A percentile compares a stretch with the other conserved stretches of the same genome.
Conservation (phyloP, 2,113 vertebrate species). For the Meles meles region DNA sequence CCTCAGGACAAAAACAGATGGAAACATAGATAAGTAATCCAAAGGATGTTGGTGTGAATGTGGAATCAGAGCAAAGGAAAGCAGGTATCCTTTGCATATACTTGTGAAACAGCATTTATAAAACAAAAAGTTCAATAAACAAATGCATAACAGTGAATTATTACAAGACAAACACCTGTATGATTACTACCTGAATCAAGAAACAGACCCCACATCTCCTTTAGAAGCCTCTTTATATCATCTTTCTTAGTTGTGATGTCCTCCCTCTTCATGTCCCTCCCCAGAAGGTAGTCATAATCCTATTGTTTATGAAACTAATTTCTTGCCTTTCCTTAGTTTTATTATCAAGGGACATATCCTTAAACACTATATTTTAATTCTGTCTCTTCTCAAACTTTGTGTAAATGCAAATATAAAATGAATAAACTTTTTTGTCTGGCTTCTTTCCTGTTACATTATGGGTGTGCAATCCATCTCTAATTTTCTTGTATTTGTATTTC, state of each 20-base stretch:
- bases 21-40: neutral
- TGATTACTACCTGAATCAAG: neutral
- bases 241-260: neutral
- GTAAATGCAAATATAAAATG: neutral
- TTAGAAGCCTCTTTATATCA: fast-evolving
- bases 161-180: neutral
- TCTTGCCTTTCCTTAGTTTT: neutral
- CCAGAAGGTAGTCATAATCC: neutral
- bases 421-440: neutral
- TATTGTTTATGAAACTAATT: neutral
- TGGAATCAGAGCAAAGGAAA: neutral
- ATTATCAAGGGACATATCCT: neutral
- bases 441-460: neutral
- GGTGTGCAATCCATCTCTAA: neutral
- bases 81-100: neutral
- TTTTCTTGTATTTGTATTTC: neutral
- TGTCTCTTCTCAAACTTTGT: neutral
- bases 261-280: fast-evolving
- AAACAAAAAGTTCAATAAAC: neutral
- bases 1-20: neutral
- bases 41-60: neutral
- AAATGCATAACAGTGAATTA: neutral
- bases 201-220: neutral
- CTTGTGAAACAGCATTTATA: neutral
- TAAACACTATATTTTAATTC: neutral